A percentile compares a stretch with the other conserved stretches of the same genome.
Conservation (phyloP, 2,113 vertebrate species). For the Andinoacara biseriatus region DNA sequence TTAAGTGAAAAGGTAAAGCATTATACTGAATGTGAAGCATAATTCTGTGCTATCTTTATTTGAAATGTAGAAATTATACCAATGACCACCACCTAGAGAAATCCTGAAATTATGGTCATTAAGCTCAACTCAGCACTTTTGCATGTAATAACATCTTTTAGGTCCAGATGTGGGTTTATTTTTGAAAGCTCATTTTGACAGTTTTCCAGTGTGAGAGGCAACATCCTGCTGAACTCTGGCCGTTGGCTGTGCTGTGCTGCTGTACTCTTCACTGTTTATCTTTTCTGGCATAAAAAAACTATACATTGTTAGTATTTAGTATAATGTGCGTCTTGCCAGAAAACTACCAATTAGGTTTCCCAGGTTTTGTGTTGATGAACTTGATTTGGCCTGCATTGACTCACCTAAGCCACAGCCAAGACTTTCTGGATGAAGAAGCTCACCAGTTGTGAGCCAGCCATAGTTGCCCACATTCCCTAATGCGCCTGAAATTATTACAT, state of each 20-base stretch:
- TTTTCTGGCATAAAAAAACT: neutral
- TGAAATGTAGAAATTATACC: conserved; percentile 32
- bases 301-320: neutral
- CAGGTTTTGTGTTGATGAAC: neutral
- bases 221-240: neutral
- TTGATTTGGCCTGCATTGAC: neutral
- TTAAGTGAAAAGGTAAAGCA: conserved; percentile 39
- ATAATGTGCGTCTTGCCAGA: neutral
- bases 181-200: neutral
- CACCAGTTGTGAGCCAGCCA: neutral
- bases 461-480: neutral
- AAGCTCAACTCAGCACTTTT: conserved; percentile 29
- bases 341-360: neutral
- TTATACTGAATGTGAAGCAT: conserved; percentile 15
- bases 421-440: neutral
- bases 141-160: conserved; percentile 17
- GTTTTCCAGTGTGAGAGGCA: neutral
- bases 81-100: neutral
- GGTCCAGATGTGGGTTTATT: neutral
- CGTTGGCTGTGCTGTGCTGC: neutral
- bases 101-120: conserved; percentile 30
- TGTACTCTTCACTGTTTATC: neutral
- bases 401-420: neutral
- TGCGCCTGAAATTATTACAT: neutral
- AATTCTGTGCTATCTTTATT: conserved; percentile 45